Percentiles rank a stretch among this genome's conserved stretches.
These are phyloP conservation scores for Chaetoderma sp. DNA, from an alignment of 2,888 invertebrate species.

Conservation along the genomic window DNA sequence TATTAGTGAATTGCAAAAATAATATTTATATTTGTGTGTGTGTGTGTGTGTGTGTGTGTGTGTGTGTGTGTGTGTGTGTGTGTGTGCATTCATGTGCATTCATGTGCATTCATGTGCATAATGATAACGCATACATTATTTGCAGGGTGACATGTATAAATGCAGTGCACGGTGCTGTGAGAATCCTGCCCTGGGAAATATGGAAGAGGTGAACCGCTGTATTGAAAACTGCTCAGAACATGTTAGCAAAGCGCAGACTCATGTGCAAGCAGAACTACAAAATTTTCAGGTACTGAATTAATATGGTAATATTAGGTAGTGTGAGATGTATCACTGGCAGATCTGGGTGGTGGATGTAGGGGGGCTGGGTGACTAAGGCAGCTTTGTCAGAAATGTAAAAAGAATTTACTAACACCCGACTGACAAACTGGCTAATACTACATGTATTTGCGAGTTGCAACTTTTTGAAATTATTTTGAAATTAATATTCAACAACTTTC, in stretches of 20 bases:
- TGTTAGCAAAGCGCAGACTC: constrained; percentile 82
- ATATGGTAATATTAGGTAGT: too few species aligned
- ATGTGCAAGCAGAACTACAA: constrained; percentile 76
- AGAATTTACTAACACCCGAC: too few species aligned
- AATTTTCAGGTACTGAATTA: constrained; percentile 75
- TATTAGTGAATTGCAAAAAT: too few species aligned
- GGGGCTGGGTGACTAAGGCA: not conserved
- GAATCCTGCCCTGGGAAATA: constrained; percentile 76
- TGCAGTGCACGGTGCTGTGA: constrained; percentile 92
- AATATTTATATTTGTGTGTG: too few species aligned
- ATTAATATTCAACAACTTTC: too few species aligned
- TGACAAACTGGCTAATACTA: too few species aligned
- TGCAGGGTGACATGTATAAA: constrained; percentile 79
- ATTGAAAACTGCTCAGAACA: constrained; percentile 83
- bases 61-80: too few species aligned
- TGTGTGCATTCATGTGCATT: too few species aligned
- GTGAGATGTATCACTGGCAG: constrained; percentile 19
- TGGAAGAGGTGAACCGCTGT: constrained; percentile 86
- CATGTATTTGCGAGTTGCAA: too few species aligned
- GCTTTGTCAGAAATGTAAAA: not conserved
- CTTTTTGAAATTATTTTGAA: too few species aligned
- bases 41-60: too few species aligned
- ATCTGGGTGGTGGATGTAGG: not conserved
- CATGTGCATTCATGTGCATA: constrained; percentile 3
- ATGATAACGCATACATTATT: too few species aligned